phyloP scores from a whole-genome alignment of 1,140 invertebrate genomes.

The Cotesia vestalis region DNA sequence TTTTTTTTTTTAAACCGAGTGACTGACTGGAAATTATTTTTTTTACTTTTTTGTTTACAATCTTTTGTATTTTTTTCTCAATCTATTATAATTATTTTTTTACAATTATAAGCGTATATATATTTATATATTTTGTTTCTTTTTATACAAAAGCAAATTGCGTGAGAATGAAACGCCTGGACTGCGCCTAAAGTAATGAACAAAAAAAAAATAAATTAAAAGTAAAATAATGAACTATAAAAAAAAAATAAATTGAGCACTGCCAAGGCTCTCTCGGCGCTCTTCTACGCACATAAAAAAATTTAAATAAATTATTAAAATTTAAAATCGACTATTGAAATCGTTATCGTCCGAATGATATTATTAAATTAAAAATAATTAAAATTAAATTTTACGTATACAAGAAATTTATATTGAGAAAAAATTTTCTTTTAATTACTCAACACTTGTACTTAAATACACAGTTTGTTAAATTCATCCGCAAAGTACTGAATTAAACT shows the following conservation, averaged over 20 bases:
- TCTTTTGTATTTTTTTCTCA: background rate
- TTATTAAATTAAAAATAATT: slow-evolving; percentile 28
- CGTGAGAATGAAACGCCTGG: slow-evolving; percentile 2
- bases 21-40: slow-evolving; percentile 32
- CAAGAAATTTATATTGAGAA: slow-evolving; percentile 21
- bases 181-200: slow-evolving; percentile 18
- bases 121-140: no score
- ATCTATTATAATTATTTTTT: slow-evolving; percentile 14
- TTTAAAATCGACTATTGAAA: background rate
- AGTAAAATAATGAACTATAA: background rate
- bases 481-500: slow-evolving; percentile 36
- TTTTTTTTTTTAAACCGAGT: background rate
- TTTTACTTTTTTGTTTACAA: slow-evolving; percentile 24
- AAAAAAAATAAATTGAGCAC: slow-evolving; percentile 5
- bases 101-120: background rate
- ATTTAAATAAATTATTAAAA: background rate
- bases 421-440: slow-evolving; percentile 38
- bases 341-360: slow-evolving; percentile 33
- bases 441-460: slow-evolving; percentile 50
- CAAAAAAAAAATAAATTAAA: background rate
- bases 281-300: slow-evolving; percentile 14
- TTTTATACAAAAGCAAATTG: slow-evolving; percentile 5
- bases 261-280: slow-evolving; percentile 20
- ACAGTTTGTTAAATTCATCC: slow-evolving; percentile 14
- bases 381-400: slow-evolving; percentile 10